Evolutionary conservation across 1,140 invertebrate species (phyloP).

Genomic region (Nasonia vitripennis): DNA sequence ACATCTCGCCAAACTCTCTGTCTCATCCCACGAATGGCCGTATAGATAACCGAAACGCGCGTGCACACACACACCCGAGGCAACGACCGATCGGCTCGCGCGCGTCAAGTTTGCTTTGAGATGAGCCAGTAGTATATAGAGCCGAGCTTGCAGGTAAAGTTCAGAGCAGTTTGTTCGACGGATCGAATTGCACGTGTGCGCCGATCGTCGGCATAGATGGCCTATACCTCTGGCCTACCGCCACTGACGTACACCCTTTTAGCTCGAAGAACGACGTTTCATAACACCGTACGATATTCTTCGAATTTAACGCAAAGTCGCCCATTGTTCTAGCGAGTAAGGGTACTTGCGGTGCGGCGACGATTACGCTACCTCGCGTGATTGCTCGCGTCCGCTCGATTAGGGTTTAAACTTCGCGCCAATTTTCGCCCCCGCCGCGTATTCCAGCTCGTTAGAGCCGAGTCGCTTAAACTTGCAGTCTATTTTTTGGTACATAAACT

Average conservation of each 20-base stretch:
- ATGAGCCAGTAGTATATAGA: background rate
- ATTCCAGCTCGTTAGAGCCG: background rate
- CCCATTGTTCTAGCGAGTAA: background rate
- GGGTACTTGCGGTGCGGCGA: background rate
- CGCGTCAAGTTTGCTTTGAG: conserved; percentile 33
- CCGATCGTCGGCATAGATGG: background rate
- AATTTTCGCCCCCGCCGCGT: background rate
- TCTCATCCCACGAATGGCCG: background rate
- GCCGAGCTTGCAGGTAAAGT: background rate
- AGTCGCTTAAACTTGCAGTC: background rate
- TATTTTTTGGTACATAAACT: conserved; percentile 5
- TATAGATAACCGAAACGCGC: background rate
- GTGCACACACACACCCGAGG: background rate
- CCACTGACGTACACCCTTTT: too few relatives aligned
- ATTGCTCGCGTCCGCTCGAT: background rate
- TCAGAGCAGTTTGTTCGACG: conserved; percentile 10
- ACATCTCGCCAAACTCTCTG: too few relatives aligned
- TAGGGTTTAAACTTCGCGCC: background rate
- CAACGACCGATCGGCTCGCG: background rate
- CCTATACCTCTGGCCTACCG: background rate
- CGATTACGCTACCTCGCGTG: background rate
- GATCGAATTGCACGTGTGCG: conserved; percentile 15
- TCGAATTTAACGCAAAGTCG: background rate
- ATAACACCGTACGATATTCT: background rate
- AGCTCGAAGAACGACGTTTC: too few relatives aligned